Evolutionary conservation across 2,888 invertebrate genomes (phyloP), one percentile per base, ranked within the genome.

Genomic region (Cantharis lateralis): DNA sequence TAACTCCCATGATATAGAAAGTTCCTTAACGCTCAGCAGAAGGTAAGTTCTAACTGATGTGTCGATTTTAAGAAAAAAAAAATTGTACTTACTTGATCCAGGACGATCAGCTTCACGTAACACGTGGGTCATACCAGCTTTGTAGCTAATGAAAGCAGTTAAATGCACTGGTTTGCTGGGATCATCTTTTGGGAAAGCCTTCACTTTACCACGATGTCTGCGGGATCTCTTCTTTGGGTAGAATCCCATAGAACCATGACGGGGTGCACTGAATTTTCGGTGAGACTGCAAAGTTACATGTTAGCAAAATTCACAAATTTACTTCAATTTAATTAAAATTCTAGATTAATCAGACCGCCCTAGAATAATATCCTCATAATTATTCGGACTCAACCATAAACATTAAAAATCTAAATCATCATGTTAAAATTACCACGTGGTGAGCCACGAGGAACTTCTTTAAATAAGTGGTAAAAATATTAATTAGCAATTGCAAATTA

Each of bases 171-270:
- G 99, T 89, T 99, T 99, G 85, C 91, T 93, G 28, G 95, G 91
- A 88, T 99, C 98, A 93, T 99, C 99, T 88, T 96, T 98, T 32
- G 99, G 99, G 92, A 99, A 99, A 74, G 99, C 97, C 96, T 99
- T 99, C 81, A 98, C 97, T 90, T 98, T 99, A 85, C 99, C 99
- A 90, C 98, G 96, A 91, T 98, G 98, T 87, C 98, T 95, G 83
- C 93, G 93, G 83, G 97, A 95, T 84, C 99, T 93, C 91, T 99
- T 99, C 91, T 98, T 99, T 86, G 99, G 99, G 90, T 98, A 96
- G 93, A 99, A 99, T 84, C 98, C 99, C 96, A 99, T 98, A 75
- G 98, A 99, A 86, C 99, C 99, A 93, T 99, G 99, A 84, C 99
- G 96, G 85, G 99, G 99, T 66, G 99, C 99, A 88, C 98, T 98